Evolutionary conservation across 1,140 invertebrate species (phyloP).

Genomic region (Megathymus violae): DNA sequence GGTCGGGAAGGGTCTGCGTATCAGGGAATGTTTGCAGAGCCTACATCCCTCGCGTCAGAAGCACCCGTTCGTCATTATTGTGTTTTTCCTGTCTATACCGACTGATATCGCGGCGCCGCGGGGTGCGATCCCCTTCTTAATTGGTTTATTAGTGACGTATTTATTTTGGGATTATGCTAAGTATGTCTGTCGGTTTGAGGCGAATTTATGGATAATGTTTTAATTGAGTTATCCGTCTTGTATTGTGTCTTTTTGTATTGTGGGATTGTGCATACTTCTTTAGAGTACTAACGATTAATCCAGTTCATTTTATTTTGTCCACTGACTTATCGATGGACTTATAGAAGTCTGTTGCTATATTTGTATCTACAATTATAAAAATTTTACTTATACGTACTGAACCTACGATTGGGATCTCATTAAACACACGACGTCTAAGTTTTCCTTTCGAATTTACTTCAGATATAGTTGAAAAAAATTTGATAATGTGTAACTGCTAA

Average conservation of each 20-base stretch:
- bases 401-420: too few species aligned
- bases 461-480: too few species aligned
- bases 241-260: slow-evolving; percentile 1
- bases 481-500: background rate
- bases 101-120: slow-evolving; percentile 44
- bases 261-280: background rate
- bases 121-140: slow-evolving; percentile 66
- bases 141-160: slow-evolving; percentile 74
- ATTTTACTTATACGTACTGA: too few species aligned
- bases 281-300: too few species aligned
- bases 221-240: slow-evolving; percentile 10
- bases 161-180: slow-evolving; percentile 60
- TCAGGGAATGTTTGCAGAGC: slow-evolving; percentile 58
- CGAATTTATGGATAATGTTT: slow-evolving; percentile 6
- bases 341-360: too few species aligned
- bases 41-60: slow-evolving; percentile 48
- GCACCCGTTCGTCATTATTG: slow-evolving; percentile 52
- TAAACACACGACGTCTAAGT: too few species aligned
- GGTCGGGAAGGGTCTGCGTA: slow-evolving; percentile 60
- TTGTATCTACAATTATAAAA: too few species aligned
- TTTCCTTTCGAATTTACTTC: too few species aligned
- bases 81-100: slow-evolving; percentile 57
- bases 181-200: slow-evolving; percentile 24
- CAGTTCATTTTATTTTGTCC: too few species aligned
- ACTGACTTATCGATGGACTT: too few species aligned